Percentiles rank a stretch among this genome's conserved stretches.
These are phyloP conservation scores for Parazoanthus darwini DNA, from an alignment of 92 coral and sea anemone species.

Conservation along the genomic window DNA sequence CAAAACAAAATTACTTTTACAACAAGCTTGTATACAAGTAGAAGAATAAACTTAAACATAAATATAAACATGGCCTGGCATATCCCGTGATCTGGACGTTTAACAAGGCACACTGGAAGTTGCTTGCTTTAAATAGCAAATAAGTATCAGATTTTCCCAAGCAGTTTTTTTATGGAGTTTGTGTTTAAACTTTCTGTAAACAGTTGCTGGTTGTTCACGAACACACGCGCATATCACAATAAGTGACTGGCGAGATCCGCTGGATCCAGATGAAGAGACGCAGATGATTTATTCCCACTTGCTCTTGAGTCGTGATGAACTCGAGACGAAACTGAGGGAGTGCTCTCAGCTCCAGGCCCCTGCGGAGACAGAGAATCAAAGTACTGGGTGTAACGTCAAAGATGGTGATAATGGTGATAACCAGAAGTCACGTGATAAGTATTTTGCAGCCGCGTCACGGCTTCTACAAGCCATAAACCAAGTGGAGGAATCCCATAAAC, in stretches of 20 bases:
- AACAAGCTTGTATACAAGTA: too few species aligned
- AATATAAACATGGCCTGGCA: too few species aligned
- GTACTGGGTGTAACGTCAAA: background rate
- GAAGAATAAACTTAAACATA: too few species aligned
- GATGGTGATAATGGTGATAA: background rate
- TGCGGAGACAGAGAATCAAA: constrained; percentile 39
- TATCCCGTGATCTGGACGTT: too few species aligned
- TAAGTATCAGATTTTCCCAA: too few species aligned
- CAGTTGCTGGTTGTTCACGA: constrained; percentile 72
- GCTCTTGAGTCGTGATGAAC: constrained; percentile 77
- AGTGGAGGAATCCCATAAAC: constrained; percentile 63
- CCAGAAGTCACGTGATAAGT: constrained; percentile 28
- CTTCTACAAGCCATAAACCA: constrained; percentile 67
- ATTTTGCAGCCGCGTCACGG: constrained; percentile 52
- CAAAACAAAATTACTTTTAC: too few species aligned
- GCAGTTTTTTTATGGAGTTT: background rate
- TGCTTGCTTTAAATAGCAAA: too few species aligned
- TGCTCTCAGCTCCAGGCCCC: constrained; percentile 36
- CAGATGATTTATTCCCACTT: constrained; percentile 92
- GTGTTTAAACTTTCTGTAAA: background rate
- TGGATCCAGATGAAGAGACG: constrained; percentile 92
- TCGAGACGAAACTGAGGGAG: constrained; percentile 64
- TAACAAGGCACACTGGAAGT: background rate
- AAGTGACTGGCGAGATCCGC: constrained; percentile 98
- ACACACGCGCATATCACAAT: constrained; percentile 81